Percentiles rank a stretch among this genome's conserved stretches.
phyloP scores from a whole-genome alignment of 2,888 invertebrate genomes.

The Gibbula magus region DNA sequence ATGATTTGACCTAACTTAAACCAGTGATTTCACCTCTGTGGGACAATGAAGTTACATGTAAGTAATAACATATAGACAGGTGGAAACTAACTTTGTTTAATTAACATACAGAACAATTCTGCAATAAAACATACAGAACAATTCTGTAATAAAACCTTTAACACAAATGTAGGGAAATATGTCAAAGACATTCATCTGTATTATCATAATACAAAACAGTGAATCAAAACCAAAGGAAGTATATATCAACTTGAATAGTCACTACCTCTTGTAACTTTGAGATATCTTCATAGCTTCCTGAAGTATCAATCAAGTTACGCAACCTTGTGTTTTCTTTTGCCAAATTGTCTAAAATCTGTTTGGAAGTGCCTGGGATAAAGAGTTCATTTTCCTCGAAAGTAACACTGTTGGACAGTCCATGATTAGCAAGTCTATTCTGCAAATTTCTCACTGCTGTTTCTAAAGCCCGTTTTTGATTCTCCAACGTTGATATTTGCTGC shows the following conservation, averaged over 20 bases:
- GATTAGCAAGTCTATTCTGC: slow-evolving; percentile 56
- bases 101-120: too few species aligned
- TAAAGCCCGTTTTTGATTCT: slow-evolving; percentile 50
- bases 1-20: too few species aligned
- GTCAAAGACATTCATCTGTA: neutral
- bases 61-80: too few species aligned
- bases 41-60: too few species aligned
- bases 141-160: too few species aligned
- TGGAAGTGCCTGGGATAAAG: slow-evolving; percentile 62
- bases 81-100: too few species aligned
- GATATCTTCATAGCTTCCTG: slow-evolving; percentile 1
- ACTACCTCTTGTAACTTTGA: slow-evolving; percentile 17
- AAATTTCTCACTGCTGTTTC: slow-evolving; percentile 60
- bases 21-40: too few species aligned
- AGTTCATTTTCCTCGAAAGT: slow-evolving; percentile 59
- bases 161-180: neutral
- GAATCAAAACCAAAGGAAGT: neutral
- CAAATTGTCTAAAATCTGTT: slow-evolving; percentile 62
- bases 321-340: slow-evolving; percentile 63
- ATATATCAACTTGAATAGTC: neutral
- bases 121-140: too few species aligned
- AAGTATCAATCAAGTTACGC: slow-evolving; percentile 42
- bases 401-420: slow-evolving; percentile 54
- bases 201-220: neutral
- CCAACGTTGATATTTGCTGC: slow-evolving; percentile 52